Base-by-base conservation (phyloP, 2,888 invertebrate species). In the Cabera pusaria region DNA sequence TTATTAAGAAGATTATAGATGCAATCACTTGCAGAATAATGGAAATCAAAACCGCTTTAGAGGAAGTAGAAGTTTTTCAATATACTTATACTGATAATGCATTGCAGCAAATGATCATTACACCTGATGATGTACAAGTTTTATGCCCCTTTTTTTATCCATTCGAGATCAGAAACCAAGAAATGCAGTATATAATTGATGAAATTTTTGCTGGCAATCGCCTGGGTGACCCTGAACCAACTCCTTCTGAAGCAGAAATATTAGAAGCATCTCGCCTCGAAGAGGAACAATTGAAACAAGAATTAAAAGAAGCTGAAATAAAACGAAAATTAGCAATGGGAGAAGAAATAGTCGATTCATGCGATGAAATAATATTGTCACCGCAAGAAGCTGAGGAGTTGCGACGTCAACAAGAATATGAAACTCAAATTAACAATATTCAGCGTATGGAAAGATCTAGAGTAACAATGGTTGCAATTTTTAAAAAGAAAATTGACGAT, bases 61-160 rank as follows among this genome's bases (percentile, higher is more conserved):
- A 90, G 54, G 83, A 90, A 44, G 76, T 92, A 5, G 90, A 92
- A 64, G 75, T 82, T 3, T 90, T 90, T 3, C 92, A 93, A 62
- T 92, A 85, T 57, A 94, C 94, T 29, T 95, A 94, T 75, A 90
- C 94, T 27, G 95, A 96, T 61, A 93, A 94, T 56, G 90, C 92
- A 12, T 67, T 95, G 28, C 90, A 93, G 31, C 92, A 93, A 73
- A 71, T 94, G 66, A 92, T 94, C 44, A 86, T 95, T 49, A 90
- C 93, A 8, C 95, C 95, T 0, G 82, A 91, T 19, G 91, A 93
- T 43, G 70, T 93, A n/a, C 90, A 92, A 65, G 84, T 93, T 34
- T 56, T 91, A n/a, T 90, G 92, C 43, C 92, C 93, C 0, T 87
- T 86, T 41, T 93, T 90, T 71, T 94, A 91, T 74, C 86, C 90